Percentiles rank a stretch among this genome's conserved stretches.
phyloP scores from a whole-genome alignment of 2,888 invertebrate species.

The Caenorhabditis parvicauda region DNA sequence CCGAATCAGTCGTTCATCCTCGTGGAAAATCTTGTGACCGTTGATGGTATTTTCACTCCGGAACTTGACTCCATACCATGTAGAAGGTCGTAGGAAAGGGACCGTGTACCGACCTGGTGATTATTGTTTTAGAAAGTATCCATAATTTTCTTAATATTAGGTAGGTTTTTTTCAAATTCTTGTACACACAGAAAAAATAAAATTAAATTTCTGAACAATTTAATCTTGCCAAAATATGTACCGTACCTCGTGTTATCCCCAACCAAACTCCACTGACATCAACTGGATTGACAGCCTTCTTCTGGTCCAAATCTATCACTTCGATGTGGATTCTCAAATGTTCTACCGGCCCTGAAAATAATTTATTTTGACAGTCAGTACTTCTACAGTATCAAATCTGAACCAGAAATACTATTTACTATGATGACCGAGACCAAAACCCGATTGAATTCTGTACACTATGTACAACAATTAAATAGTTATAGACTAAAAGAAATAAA shows the following conservation, averaged over 20 bases:
- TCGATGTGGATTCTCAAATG: constrained; percentile 45
- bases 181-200: not conserved
- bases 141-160: not conserved
- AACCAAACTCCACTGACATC: constrained; percentile 53
- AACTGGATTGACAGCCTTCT: constrained; percentile 46
- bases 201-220: constrained; percentile 1
- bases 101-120: constrained; percentile 57
- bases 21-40: constrained; percentile 19
- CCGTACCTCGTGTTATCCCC: constrained; percentile 50
- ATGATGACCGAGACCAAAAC: too few species aligned
- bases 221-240: not conserved
- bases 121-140: not conserved
- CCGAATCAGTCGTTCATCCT: constrained; percentile 26
- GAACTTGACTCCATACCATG: constrained; percentile 54
- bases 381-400: too few species aligned
- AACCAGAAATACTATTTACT: too few species aligned
- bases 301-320: constrained; percentile 51
- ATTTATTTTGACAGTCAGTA: not conserved
- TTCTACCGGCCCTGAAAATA: constrained; percentile 33
- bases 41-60: constrained; percentile 32
- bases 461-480: not conserved
- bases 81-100: constrained; percentile 55
- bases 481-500: not conserved
- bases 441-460: too few species aligned
- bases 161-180: not conserved